Evolutionary conservation across 1,140 invertebrate genomes (phyloP), one percentile per base, ranked within the genome.

Genomic region (Bombus sibiricus): DNA sequence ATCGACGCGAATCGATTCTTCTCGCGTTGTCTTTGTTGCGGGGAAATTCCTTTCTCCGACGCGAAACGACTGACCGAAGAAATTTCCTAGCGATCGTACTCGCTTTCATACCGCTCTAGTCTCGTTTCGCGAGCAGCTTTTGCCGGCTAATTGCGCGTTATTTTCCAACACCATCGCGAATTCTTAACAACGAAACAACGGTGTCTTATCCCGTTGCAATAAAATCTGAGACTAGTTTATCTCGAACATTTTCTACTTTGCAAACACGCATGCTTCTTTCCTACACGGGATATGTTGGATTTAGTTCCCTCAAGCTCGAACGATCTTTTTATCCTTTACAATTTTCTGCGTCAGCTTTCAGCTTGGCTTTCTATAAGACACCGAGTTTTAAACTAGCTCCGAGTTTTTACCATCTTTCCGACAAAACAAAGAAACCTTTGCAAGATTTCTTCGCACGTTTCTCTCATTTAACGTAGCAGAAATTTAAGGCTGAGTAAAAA

Each of bases 1-100:
- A 85, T 87, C 76, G 72, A 64, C 81, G 68, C 47, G 34, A 90
- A 86, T 90, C 79, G 90, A 90, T 91, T 83, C 74, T 76, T 77
- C 68, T 62, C 78, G 53, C 68, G 78, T 83, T 86, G 81, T 90
- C 82, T 72, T 57, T 73, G 75, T 86, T 69, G 76, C 89, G 53
- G 71, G 66, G 73, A 84, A 43, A 79, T 85, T 90, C 86, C 82
- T 79, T 81, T 22, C 83, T 53, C 5, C 25, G 39, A 43, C 28
- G 34, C 53, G 71, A 43, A 83, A 39, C 83, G 74, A 73, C 71
- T n/a, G 8, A 68, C 34, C 74, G 78, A 75, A 79, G 74, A 75
- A 88, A 86, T 68, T 76, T 41, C 12, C 28, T 43, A 53, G 22
- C 69, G 57, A 64, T 59, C 66, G 47, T 47, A 32, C 28, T 53